Base-by-base conservation (phyloP, 2,888 invertebrate species). In the Synergus laeviventris region DNA sequence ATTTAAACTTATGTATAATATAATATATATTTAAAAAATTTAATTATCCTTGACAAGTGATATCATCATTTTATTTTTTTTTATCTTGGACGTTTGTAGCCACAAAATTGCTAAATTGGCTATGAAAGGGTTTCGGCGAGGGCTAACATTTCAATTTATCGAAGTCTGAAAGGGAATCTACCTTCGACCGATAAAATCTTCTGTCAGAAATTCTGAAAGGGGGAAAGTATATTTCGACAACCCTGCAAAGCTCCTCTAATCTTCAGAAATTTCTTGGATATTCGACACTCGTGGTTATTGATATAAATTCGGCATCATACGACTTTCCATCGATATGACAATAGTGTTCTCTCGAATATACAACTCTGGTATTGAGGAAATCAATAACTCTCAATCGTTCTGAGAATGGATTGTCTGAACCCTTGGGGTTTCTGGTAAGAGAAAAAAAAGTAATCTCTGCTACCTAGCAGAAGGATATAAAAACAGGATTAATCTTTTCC, bases 331-430 rank as follows among this genome's bases (percentile, higher is more conserved):
- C 21, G 11, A 14, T 24, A 8, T 14, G 16, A 31, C 16, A 66
- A 45, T 66, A 49, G 24, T 66, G 24, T 36, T 45, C 18, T 18
- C 31, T 70, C 1, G 49, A 31, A 31, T 70, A 31, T 49, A 49
- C n/a, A 49, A 36, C 5, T 18, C 49, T 9, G 45, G 49, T 31
- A 49, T 70, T 70, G 49, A 18, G 31, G 11, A 49, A 70, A 49
- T 70, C 49, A 70, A 70, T 49, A 70, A 49, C 31, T 49, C 49
- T 49, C 49, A 70, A 70, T 70, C n/a, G 49, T n/a, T n/a, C 31
- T n/a, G 24, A 70, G 49, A 70, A 49, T 45, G 70, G 16, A 70
- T 70, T 70, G 70, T 11, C 70, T 49, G 49, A 49, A 24, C 36
- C 49, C 70, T 49, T 31, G 31, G 70, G 70, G n/a, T 11, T n/a